Percentiles rank a stretch among this genome's conserved stretches.
phyloP scores from a whole-genome alignment of 2,888 invertebrate genomes.

The Sabatieria punctata region DNA sequence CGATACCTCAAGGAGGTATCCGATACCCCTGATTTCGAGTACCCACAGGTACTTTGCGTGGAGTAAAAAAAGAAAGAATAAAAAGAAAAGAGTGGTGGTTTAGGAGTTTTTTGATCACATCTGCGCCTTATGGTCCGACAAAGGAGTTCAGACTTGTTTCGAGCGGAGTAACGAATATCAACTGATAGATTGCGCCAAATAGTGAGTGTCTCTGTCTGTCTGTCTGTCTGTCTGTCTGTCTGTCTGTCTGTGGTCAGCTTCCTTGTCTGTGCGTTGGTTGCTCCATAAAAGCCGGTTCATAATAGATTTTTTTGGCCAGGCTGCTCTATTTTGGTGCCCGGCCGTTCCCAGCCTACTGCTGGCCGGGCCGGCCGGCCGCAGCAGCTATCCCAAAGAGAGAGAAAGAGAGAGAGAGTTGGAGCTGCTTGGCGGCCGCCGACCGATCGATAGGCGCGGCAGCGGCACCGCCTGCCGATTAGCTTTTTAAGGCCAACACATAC shows the following conservation, averaged over 20 bases:
- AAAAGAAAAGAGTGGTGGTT: not conserved
- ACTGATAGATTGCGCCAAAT: constrained; percentile 99
- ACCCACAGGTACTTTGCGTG: constrained; percentile 50
- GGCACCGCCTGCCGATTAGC: no score
- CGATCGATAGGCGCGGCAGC: no score
- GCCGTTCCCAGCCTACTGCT: not conserved
- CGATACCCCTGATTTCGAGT: constrained; percentile 69
- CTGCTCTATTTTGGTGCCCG: not conserved
- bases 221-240: constrained; percentile 40
- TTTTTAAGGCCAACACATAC: no score
- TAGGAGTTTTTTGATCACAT: constrained; percentile 97
- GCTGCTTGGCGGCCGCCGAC: no score
- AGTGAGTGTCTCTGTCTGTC: constrained; percentile 67
- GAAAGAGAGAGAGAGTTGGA: no score
- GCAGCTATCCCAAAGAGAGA: no score
- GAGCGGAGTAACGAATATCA: constrained; percentile 99
- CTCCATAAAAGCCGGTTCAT: no score
- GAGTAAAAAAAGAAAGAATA: not conserved
- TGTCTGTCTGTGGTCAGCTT: no score
- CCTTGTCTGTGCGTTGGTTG: no score
- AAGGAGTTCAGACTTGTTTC: constrained; percentile 84
- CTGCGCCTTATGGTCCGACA: constrained; percentile 91
- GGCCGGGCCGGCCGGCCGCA: no score
- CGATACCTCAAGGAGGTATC: constrained; percentile 96
- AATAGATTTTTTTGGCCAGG: no score